Conservation (phyloP, 1,140 invertebrate species). For the Stegodyphus dumicola region DNA sequence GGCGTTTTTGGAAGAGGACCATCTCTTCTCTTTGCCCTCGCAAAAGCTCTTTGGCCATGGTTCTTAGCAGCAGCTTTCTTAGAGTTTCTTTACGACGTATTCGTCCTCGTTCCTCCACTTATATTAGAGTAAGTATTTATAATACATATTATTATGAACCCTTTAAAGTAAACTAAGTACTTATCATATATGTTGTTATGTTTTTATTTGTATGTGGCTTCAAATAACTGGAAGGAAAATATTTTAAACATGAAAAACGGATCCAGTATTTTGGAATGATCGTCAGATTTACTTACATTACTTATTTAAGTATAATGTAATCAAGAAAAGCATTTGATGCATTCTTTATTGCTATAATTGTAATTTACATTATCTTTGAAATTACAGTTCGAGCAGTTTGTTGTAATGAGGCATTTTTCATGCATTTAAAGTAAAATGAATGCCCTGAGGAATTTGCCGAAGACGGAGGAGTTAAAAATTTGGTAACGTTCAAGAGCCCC, state of each 20-base stretch:
- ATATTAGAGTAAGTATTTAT: slow-evolving; percentile 24
- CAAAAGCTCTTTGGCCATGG: slow-evolving; percentile 13
- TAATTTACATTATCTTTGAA: too few species aligned
- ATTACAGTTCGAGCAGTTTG: too few species aligned
- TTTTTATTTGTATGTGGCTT: not conserved
- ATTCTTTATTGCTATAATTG: too few species aligned
- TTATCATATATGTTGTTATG: not conserved
- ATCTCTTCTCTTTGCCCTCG: slow-evolving; percentile 3
- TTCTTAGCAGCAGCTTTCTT: not conserved
- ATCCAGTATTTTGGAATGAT: not conserved
- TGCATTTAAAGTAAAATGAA: too few species aligned
- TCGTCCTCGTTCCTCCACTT: not conserved
- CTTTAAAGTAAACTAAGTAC: not conserved
- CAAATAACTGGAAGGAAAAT: not conserved
- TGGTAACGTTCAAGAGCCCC: too few species aligned
- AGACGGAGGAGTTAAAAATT: too few species aligned
- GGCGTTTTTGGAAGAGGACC: slow-evolving; percentile 2
- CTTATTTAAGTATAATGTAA: not conserved
- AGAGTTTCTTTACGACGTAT: slow-evolving; percentile 11
- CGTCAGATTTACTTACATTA: not conserved
- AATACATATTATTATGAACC: not conserved
- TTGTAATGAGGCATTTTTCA: too few species aligned
- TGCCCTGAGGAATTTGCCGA: too few species aligned
- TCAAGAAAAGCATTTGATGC: not conserved
- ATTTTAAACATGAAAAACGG: not conserved